phyloP scores from a whole-genome alignment of 2,797 vertebrate genomes.

The Coregonus suidteri region DNA sequence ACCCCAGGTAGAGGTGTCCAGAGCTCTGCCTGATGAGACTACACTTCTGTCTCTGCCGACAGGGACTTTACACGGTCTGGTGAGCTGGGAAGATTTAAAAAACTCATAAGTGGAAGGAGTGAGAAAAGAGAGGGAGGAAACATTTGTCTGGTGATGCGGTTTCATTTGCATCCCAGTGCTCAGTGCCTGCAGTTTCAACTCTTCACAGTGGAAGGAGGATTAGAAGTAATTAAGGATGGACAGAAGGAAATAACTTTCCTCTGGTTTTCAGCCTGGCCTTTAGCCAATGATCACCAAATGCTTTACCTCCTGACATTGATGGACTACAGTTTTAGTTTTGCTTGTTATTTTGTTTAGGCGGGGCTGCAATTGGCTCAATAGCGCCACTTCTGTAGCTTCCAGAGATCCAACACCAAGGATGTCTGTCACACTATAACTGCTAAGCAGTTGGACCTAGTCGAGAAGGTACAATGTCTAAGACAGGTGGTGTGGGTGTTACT shows the following conservation, averaged over 20 bases:
- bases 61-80: background rate
- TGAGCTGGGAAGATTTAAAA: background rate
- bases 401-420: background rate
- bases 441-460: background rate
- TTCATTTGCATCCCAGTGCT: conserved; percentile 57
- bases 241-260: conserved; percentile 12
- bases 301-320: conserved; percentile 60
- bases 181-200: conserved; percentile 43
- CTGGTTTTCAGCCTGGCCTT: conserved; percentile 46
- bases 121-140: conserved; percentile 5
- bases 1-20: conserved; percentile 3
- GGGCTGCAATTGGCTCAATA: conserved; percentile 23
- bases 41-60: background rate
- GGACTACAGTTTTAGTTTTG: conserved; percentile 19
- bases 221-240: background rate
- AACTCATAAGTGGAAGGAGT: background rate
- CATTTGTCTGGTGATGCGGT: conserved; percentile 22
- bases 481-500: too few relatives aligned
- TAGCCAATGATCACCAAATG: conserved; percentile 69
- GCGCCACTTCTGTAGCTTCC: background rate
- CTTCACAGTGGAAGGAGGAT: too few relatives aligned
- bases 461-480: background rate
- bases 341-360: conserved; percentile 31
- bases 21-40: background rate
- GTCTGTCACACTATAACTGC: background rate